phyloP scores from a whole-genome alignment of 2,888 invertebrate species.

The Spialia ferax region DNA sequence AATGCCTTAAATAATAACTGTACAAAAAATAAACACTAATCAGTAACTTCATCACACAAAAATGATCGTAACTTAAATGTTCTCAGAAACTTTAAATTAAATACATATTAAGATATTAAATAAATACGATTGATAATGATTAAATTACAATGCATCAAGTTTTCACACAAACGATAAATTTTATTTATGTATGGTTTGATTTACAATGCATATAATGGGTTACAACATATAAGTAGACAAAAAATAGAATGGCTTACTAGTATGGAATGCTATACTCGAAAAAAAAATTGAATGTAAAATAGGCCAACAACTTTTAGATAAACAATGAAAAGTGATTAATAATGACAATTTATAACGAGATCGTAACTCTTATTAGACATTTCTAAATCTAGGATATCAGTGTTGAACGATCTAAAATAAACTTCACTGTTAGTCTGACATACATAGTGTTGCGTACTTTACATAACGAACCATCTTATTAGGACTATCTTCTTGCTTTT shows the following conservation, averaged over 20 bases:
- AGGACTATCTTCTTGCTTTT: no score
- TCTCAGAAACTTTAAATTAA: slow-evolving; percentile 28
- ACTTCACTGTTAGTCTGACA: no score
- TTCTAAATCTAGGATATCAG: no score
- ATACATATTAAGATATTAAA: slow-evolving; percentile 42
- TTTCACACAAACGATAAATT: slow-evolving; percentile 7
- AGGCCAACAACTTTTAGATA: background rate
- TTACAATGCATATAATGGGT: slow-evolving; percentile 17
- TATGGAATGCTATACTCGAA: slow-evolving; percentile 8
- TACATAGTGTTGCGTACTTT: no score
- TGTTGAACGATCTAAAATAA: no score
- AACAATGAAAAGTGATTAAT: no score
- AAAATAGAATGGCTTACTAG: slow-evolving; percentile 4
- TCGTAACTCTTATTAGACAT: no score
- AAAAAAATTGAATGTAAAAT: background rate
- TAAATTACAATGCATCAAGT: slow-evolving; percentile 55
- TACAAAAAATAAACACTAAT: slow-evolving; percentile 32
- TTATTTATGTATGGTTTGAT: slow-evolving; percentile 3
- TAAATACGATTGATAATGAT: slow-evolving; percentile 60
- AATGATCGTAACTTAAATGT: slow-evolving; percentile 29
- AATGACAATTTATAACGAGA: no score
- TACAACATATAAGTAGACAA: background rate
- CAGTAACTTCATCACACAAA: slow-evolving; percentile 34
- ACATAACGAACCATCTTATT: no score
- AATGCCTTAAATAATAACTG: slow-evolving; percentile 1